Evolutionary conservation across 2,888 invertebrate species (phyloP), one percentile per base, ranked within the genome.

Genomic region (Brachylomia viminalis): DNA sequence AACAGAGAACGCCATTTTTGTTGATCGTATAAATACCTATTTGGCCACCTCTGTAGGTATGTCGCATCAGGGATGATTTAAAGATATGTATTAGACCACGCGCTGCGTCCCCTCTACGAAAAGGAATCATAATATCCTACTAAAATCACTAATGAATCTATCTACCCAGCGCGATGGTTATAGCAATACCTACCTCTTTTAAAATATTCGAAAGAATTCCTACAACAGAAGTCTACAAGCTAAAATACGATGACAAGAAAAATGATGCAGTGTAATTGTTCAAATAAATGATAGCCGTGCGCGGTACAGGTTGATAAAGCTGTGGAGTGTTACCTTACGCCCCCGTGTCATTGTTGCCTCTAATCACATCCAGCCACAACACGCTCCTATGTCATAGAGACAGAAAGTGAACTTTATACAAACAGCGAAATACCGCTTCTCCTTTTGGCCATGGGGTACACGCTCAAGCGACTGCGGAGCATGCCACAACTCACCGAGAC

Each of bases 321-420:
- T 30, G 52, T 69, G 8, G 17, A 33, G 42, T 78, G 56, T 72
- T 77, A 70, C 77, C 77, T 77, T 52, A 69, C 56, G 33, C 56
- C 65, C 59, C 70, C 47, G 33, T 72, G 76, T 80, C 42, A 59
- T 81, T 77, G 72, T 75, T 52, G 47, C 23, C 52, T 52, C 45
- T 72, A 77, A 77, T 72, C 61, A 81, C 58, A 82, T 66, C 45
- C 27, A 30, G 61, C 38, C 77, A n/a, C 56, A 54, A 23, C 8
- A 45, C 45, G 13, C 2, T 27, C 23, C 17, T 2, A 20, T 15
- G 17, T 4, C 15, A 1, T 5, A 54, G 45, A 45, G 0, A 2
- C 77, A 77, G 33, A 54, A 54, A 23, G 27, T 27, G 11, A 13
- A 75, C 64, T 42, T 59, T 0, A 20, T 17, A 0, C 8, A 45